Conservation (phyloP, 2,113 vertebrate genomes). For the Pangasianodon gigas region DNA sequence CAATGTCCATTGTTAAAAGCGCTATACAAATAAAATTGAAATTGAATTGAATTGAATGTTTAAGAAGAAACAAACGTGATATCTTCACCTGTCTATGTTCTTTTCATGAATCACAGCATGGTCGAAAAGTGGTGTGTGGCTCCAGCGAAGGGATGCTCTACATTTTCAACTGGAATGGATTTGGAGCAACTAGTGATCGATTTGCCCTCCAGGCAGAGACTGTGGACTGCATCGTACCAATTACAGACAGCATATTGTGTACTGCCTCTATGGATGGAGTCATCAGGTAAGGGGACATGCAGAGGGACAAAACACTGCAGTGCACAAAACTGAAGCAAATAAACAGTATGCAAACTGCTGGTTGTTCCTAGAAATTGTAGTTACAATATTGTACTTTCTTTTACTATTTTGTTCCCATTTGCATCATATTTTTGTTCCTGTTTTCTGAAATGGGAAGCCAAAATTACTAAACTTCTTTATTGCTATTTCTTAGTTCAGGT, state of each 20-base stretch:
- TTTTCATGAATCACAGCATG: conserved; percentile 66
- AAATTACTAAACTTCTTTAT: background rate
- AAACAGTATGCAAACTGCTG: background rate
- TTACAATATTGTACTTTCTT: background rate
- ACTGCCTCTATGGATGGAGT: conserved; percentile 87
- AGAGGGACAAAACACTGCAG: background rate
- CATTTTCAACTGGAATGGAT: conserved; percentile 96
- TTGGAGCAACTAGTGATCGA: conserved; percentile 92
- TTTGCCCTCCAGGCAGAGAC: conserved; percentile 88
- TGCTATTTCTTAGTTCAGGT: background rate
- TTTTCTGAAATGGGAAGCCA: background rate
- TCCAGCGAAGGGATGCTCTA: conserved; percentile 91
- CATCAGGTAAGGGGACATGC: conserved; percentile 79
- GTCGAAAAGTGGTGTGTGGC: conserved; percentile 88
- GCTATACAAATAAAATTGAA: too few relatives aligned
- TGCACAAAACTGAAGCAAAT: background rate
- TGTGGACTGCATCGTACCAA: conserved; percentile 84
- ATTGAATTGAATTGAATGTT: too few relatives aligned
- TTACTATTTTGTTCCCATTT: background rate
- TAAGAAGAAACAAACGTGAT: background rate
- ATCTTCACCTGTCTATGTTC: background rate
- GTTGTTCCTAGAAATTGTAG: background rate
- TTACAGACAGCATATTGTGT: conserved; percentile 87
- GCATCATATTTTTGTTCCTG: background rate
- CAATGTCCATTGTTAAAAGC: too few relatives aligned